Evolutionary conservation across 1,140 invertebrate genomes (phyloP), one percentile per base, ranked within the genome.

Genomic region (Bombus affinis): DNA sequence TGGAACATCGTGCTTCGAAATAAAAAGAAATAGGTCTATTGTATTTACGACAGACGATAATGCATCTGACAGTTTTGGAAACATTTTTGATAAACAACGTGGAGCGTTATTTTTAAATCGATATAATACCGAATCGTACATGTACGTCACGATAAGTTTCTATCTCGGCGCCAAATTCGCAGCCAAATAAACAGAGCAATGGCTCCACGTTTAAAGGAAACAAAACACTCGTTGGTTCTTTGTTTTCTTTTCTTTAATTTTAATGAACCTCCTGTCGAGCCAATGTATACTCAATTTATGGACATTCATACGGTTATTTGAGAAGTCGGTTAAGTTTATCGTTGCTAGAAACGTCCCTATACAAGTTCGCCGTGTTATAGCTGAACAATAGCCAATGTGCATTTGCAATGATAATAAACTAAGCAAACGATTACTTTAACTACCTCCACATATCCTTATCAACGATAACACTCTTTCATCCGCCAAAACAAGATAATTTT

Each of bases 131-230:
- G 42, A 53, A 39, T 77, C 1, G 53, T 42, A 35, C 72, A 22
- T 62, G 57, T 35, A 73, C 32, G 57, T 39, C 35, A 18, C 28
- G 77, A 80, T 65, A 37, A 57, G 35, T 25, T 39, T 35, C 32
- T 35, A 76, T n/a, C 47, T 28, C 42, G 57, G 72, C 81, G 59
- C n/a, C 72, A 66, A 68, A 66, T 75, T 65, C 22, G 18, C 18
- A 13, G 37, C 9, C 53, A n/a, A 73, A 57, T 28, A 81, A 70
- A 72, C 47, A 2, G n/a, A 32, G 4, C 35, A 1, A 28, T 15
- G 12, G 22, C 8, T 5, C 53, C 37, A 0, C 1, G 13, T 13
- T 18, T 10, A 28, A 39, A 12, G 4, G 32, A 35, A 35, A 35
- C 3, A 18, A 65, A 78, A 78, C 3, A 15, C 25, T 35, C 22